Evolutionary conservation across 2,113 vertebrate genomes (phyloP), one percentile per base, ranked within the genome.

Genomic region (Pachypanchax playfairii): DNA sequence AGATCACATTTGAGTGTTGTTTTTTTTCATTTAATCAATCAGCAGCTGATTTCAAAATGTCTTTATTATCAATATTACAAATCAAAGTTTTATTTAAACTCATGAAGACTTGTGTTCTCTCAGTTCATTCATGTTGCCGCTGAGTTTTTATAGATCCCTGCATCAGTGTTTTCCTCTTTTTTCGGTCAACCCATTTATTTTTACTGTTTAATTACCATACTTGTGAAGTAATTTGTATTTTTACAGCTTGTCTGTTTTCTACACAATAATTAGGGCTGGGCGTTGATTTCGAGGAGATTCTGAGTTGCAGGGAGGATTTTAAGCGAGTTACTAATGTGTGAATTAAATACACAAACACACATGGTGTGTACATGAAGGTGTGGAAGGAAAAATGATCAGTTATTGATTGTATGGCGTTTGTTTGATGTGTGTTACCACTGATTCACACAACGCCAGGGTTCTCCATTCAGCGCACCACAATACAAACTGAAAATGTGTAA

Each of bases 161-260:
- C 12, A 22, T 49, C 47, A 26, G 53, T 77, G 59, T 73, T 85
- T 71, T 61, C 61, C 75, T 61, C 70, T 48, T 69, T 75, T 79
- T 84, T 79, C 82, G 80, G 70, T 74, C 82, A 52, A 49, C 55
- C 77, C 75, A 77, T 84, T 87, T 88, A 84, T 84, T 67, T 86
- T 85, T 80, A 86, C 77, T 51, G 76, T 54, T 84, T 84, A 84
- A 89, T 88, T 83, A 84, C 84, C 67, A 73, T 85, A 84, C 75
- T 85, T 58, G 72, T 85, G 41, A 55, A 84, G 79, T 87, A 84
- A 87, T 88, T 85, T 88, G 80, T 85, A 78, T 87, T 87, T 84
- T 77, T 83, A 68, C 63, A 72, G 64, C 62, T 82, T 22, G 51
- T 66, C 75, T 87, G 77, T 84, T 88, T 77, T 66, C 79, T 65